phyloP scores from a whole-genome alignment of 2,797 vertebrate genomes.

The Nyctibius grandis region DNA sequence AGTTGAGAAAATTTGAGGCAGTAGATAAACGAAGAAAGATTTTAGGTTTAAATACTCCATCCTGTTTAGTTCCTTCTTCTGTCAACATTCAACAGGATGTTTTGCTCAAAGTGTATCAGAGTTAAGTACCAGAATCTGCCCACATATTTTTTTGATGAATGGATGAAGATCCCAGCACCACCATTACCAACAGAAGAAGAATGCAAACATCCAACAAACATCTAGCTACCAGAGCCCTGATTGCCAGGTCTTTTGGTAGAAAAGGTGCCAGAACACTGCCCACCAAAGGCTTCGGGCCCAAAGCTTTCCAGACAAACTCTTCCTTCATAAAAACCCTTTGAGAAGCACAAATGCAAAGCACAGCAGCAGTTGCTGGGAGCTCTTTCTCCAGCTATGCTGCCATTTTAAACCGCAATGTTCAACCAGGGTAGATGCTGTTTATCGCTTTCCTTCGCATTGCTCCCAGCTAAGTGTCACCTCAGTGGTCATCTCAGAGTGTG shows the following conservation, averaged over 20 bases:
- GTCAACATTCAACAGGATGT: background rate
- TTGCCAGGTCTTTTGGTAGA: accelerated
- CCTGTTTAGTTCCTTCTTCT: background rate
- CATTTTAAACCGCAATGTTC: accelerated
- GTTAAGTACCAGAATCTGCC: background rate
- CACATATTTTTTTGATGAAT: background rate
- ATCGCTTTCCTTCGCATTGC: accelerated
- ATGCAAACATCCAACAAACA: background rate
- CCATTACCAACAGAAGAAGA: background rate
- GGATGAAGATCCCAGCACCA: background rate
- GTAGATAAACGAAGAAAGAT: background rate
- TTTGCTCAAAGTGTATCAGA: background rate
- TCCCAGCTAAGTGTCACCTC: background rate
- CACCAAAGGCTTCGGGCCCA: background rate
- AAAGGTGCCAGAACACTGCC: background rate
- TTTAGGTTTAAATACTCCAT: background rate
- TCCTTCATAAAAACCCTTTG: background rate
- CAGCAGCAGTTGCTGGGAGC: background rate
- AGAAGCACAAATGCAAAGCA: background rate
- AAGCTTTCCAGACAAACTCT: background rate
- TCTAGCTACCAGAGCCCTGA: background rate
- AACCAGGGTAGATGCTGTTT: background rate
- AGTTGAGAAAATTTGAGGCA: background rate
- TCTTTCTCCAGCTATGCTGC: background rate
- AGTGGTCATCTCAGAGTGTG: background rate